Percentiles rank a stretch among this genome's conserved stretches.
phyloP scores from a whole-genome alignment of 2,888 invertebrate species.

The Geophilus truncorum region DNA sequence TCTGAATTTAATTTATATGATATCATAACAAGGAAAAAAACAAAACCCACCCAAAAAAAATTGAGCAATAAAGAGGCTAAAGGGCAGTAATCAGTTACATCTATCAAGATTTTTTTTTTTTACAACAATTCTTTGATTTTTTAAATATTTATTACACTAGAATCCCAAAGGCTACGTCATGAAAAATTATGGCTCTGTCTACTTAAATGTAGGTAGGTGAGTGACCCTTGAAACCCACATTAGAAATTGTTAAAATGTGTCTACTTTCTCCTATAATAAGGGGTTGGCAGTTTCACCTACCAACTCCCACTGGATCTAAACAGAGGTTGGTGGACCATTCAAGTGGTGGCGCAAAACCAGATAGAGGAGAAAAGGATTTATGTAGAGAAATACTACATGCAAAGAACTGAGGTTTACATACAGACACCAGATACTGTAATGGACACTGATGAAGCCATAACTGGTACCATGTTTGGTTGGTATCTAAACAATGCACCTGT shows the following conservation, averaged over 20 bases:
- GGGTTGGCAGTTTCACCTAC: constrained; percentile 46
- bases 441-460: constrained; percentile 45
- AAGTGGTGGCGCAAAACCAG: constrained; percentile 46
- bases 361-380: constrained; percentile 40
- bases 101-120: no score
- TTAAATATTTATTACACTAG: constrained; percentile 41
- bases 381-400: constrained; percentile 49
- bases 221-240: background rate
- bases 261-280: no score
- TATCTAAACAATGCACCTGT: constrained; percentile 46
- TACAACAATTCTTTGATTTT: background rate
- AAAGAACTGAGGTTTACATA: constrained; percentile 46
- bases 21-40: background rate
- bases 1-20: no score
- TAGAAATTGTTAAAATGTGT: background rate
- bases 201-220: constrained; percentile 46
- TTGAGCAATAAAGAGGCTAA: background rate
- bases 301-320: constrained; percentile 35
- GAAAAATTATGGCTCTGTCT: constrained; percentile 48
- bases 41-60: background rate
- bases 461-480: constrained; percentile 43
- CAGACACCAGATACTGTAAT: constrained; percentile 46
- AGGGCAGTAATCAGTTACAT: background rate
- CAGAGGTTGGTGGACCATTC: constrained; percentile 48
- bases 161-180: constrained; percentile 49